Evolutionary conservation across 2,797 vertebrate genomes (phyloP).

Genomic region (Chelmon rostratus): DNA sequence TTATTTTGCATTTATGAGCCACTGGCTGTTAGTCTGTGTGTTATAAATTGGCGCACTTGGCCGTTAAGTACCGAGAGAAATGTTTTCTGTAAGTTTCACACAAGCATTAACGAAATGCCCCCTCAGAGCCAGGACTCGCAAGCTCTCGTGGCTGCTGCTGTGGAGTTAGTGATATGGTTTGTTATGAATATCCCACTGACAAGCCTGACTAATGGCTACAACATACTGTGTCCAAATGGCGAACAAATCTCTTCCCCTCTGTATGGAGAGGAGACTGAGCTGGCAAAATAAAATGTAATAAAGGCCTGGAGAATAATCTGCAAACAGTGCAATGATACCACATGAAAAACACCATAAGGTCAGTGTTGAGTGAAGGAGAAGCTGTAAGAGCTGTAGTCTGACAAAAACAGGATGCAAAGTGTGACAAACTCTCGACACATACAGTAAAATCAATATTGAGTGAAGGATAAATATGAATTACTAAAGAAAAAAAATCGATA

Average conservation of each 20-base stretch:
- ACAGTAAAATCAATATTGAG: neutral
- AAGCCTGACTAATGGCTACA: constrained; percentile 66
- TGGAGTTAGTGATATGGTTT: constrained; percentile 47
- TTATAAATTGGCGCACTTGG: constrained; percentile 19
- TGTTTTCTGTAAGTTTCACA: constrained; percentile 37
- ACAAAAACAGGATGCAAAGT: neutral
- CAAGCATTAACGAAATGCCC: constrained; percentile 45
- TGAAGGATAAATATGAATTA: neutral
- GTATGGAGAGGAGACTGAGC: constrained; percentile 18
- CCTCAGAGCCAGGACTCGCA: constrained; percentile 35
- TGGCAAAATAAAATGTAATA: constrained; percentile 23
- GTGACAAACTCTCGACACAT: neutral
- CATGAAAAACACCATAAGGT: neutral
- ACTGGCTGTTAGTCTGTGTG: constrained; percentile 17
- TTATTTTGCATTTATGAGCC: constrained; percentile 12
- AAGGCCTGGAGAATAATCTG: constrained; percentile 23
- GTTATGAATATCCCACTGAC: constrained; percentile 54
- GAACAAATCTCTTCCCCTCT: constrained; percentile 44
- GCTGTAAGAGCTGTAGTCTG: neutral
- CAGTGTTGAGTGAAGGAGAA: neutral
- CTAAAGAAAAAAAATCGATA: neutral
- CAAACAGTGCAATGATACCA: neutral
- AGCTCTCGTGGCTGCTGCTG: constrained; percentile 19
- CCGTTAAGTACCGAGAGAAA: constrained; percentile 15
- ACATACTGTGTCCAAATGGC: constrained; percentile 43